phyloP scores from a whole-genome alignment of 2,113 vertebrate species.

The Ptyas mucosa region DNA sequence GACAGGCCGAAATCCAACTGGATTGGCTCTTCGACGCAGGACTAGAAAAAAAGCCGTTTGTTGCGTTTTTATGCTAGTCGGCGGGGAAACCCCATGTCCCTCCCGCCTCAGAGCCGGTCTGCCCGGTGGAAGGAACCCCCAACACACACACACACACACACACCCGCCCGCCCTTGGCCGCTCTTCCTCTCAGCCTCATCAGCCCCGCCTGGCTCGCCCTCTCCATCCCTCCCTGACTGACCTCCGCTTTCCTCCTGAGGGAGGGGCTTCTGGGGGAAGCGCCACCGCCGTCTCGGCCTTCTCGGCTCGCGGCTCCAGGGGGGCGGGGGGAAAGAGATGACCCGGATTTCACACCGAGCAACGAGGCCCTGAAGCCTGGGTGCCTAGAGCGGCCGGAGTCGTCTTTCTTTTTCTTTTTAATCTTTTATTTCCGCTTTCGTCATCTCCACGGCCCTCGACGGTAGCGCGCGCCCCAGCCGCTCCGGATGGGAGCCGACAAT shows the following conservation, averaged over 20 bases:
- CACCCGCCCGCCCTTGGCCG: not conserved
- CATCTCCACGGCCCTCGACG: not conserved
- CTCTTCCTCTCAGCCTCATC: not conserved
- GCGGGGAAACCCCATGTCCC: not conserved
- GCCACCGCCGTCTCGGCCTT: not conserved
- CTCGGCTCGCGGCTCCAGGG: not conserved
- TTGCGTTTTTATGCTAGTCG: not conserved
- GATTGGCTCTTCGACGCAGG: not conserved
- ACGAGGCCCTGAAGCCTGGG: not conserved
- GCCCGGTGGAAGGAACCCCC: not conserved
- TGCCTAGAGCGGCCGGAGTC: not conserved
- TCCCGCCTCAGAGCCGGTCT: not conserved
- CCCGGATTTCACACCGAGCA: conserved; percentile 1
- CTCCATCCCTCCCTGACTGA: conserved; percentile 4
- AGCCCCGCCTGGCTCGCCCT: not conserved
- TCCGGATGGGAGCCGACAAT: not conserved
- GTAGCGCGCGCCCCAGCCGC: not conserved
- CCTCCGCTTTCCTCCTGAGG: conserved; percentile 22
- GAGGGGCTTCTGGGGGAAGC: not conserved
- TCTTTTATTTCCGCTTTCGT: not conserved
- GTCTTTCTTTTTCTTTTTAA: not conserved
- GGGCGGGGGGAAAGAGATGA: not conserved
- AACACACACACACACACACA: too few species aligned
- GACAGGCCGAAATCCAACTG: not conserved
- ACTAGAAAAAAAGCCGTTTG: not conserved